Evolutionary conservation across 1,140 invertebrate species (phyloP).

Genomic region (Drosophila ironensis): DNA sequence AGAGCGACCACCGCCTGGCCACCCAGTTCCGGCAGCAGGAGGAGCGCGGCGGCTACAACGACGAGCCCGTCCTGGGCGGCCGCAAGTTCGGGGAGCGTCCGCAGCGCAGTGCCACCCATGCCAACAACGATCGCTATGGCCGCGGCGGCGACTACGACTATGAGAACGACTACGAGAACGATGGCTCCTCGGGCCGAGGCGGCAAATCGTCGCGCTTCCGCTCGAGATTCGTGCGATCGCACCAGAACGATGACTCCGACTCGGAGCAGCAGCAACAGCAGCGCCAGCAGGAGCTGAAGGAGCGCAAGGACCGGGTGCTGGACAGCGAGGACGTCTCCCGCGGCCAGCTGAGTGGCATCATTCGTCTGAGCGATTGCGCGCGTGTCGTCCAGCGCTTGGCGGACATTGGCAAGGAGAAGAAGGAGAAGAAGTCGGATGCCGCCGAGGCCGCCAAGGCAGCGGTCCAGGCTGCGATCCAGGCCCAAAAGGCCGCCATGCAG

Average conservation of each 20-base stretch:
- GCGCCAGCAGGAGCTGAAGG: constrained; percentile 85
- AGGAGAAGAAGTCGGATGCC: constrained; percentile 86
- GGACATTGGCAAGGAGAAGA: constrained; percentile 89
- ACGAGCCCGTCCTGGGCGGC: constrained; percentile 86
- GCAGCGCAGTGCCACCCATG: constrained; percentile 81
- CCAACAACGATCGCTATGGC: constrained; percentile 81
- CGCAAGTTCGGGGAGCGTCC: constrained; percentile 88
- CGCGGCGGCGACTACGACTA: constrained; percentile 85
- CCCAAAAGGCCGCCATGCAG: constrained; percentile 82
- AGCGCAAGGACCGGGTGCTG: constrained; percentile 90
- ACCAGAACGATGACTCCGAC: constrained; percentile 87
- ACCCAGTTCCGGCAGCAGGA: constrained; percentile 94
- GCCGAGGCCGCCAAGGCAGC: constrained; percentile 82
- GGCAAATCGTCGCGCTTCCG: constrained; percentile 85
- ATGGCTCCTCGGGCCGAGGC: constrained; percentile 81
- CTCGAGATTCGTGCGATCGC: constrained; percentile 87
- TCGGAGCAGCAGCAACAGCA: constrained; percentile 84
- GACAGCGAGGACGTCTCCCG: constrained; percentile 94
- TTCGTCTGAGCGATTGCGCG: constrained; percentile 93
- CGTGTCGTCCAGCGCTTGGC: constrained; percentile 93
- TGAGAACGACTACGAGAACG: constrained; percentile 86
- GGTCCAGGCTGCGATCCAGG: constrained; percentile 83
- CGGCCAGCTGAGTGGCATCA: constrained; percentile 94
- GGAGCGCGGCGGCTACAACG: constrained; percentile 85
- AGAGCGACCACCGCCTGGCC: constrained; percentile 95